phyloP scores from a whole-genome alignment of 2,888 invertebrate genomes.

The Gari tellinella region DNA sequence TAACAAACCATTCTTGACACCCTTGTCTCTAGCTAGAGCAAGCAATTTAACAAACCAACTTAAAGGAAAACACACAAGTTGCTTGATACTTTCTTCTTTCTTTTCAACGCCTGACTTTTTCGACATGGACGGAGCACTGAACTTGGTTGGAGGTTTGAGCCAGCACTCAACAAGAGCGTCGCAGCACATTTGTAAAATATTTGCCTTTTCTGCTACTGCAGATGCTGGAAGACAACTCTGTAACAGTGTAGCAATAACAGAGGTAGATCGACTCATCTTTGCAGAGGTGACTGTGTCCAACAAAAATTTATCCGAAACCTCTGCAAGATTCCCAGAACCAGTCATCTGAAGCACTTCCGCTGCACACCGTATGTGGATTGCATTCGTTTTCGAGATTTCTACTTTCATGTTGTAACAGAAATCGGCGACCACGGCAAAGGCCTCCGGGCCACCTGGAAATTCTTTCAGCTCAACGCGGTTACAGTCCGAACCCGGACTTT shows the following conservation, averaged over 20 bases:
- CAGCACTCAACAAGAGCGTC: constrained; percentile 81
- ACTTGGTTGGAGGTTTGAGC: constrained; percentile 74
- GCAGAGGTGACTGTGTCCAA: constrained; percentile 78
- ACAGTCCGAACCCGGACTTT: constrained; percentile 63
- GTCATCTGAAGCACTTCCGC: constrained; percentile 82
- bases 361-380: constrained; percentile 79
- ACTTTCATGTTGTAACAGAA: constrained; percentile 83
- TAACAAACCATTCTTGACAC: constrained; percentile 68
- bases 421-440: constrained; percentile 81
- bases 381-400: constrained; percentile 77
- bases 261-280: constrained; percentile 74
- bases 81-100: constrained; percentile 63
- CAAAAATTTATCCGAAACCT: constrained; percentile 78
- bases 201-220: constrained; percentile 74
- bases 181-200: constrained; percentile 73
- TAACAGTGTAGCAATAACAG: constrained; percentile 71
- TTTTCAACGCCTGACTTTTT: constrained; percentile 60
- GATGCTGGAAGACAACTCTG: constrained; percentile 73
- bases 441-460: constrained; percentile 82
- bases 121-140: constrained; percentile 63
- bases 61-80: constrained; percentile 70
- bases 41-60: constrained; percentile 77
- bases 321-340: constrained; percentile 77
- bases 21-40: constrained; percentile 69
- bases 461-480: constrained; percentile 74